phyloP scores from a whole-genome alignment of 2,888 invertebrate species.

The Nowickia ferox region DNA sequence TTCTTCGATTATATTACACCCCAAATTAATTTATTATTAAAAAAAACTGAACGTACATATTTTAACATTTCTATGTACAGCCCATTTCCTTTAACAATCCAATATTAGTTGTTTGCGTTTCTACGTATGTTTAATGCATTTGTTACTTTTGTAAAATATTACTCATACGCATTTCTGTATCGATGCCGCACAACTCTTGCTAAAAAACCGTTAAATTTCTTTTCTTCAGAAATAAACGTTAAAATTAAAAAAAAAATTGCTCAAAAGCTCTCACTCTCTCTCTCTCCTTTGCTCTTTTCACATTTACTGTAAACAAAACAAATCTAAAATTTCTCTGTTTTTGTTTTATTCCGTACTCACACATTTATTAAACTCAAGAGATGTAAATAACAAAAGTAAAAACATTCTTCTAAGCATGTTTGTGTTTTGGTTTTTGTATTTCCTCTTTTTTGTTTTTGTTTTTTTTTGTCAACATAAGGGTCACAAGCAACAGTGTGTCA shows the following conservation, averaged over 20 bases:
- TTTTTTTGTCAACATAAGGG: conserved; percentile 43
- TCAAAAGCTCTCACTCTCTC: conserved; percentile 28
- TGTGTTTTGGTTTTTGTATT: conserved; percentile 7
- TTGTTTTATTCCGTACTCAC: background rate
- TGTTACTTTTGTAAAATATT: background rate
- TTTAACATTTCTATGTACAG: no score
- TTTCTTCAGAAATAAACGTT: conserved; percentile 10
- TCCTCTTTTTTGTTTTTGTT: background rate
- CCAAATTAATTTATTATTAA: no score
- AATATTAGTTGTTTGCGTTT: no score
- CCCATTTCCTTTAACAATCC: no score
- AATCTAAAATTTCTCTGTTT: background rate
- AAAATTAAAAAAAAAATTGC: background rate
- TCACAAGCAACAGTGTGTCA: conserved; percentile 55
- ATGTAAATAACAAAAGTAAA: conserved; percentile 31
- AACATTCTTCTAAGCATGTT: conserved; percentile 14
- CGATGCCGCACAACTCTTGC: background rate
- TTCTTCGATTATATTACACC: no score
- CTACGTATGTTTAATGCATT: conserved; percentile 36
- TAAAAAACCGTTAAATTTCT: conserved; percentile 1
- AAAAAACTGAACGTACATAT: no score
- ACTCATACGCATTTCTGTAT: conserved; percentile 29
- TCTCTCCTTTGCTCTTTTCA: background rate
- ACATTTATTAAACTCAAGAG: background rate
- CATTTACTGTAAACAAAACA: background rate